Conservation (phyloP, 2,113 vertebrate genomes). For the Alligator mississippiensis region DNA sequence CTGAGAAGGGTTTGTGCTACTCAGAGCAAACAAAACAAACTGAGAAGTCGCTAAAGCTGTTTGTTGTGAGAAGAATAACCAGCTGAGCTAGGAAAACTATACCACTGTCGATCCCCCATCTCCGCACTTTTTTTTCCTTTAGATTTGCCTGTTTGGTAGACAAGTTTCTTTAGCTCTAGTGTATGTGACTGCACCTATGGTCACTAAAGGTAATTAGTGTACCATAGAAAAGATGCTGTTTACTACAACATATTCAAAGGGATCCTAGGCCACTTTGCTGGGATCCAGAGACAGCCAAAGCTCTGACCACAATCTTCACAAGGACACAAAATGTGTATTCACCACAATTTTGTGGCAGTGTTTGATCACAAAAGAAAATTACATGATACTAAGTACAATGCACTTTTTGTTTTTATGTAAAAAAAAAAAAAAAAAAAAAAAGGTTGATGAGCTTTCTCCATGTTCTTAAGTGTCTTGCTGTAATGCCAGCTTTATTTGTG, state of each 20-base stretch:
- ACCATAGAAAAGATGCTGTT: fast-evolving
- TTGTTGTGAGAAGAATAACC: not conserved
- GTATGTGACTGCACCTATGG: not conserved
- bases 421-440: not conserved
- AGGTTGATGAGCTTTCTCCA: not conserved
- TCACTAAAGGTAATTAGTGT: fast-evolving
- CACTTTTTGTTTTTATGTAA: not conserved
- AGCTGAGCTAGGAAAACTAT: too few relatives aligned
- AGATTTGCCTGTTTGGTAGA: not conserved
- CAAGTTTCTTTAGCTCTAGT: not conserved
- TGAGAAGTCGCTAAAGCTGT: not conserved
- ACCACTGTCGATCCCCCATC: too few relatives aligned
- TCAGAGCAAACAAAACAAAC: not conserved
- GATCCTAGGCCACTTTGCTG: not conserved
- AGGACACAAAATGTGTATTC: not conserved
- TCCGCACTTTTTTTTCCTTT: not conserved
- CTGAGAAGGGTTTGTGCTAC: not conserved
- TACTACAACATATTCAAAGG: not conserved
- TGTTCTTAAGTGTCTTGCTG: not conserved
- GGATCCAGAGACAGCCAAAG: fast-evolving
- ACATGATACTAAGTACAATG: not conserved
- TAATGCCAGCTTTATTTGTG: not conserved
- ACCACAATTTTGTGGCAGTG: not conserved
- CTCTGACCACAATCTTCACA: not conserved
- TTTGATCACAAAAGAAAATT: not conserved